Percentiles rank a stretch among this genome's conserved stretches.
phyloP scores from a whole-genome alignment of 1,140 invertebrate species.

The Cecropterus lyciades region DNA sequence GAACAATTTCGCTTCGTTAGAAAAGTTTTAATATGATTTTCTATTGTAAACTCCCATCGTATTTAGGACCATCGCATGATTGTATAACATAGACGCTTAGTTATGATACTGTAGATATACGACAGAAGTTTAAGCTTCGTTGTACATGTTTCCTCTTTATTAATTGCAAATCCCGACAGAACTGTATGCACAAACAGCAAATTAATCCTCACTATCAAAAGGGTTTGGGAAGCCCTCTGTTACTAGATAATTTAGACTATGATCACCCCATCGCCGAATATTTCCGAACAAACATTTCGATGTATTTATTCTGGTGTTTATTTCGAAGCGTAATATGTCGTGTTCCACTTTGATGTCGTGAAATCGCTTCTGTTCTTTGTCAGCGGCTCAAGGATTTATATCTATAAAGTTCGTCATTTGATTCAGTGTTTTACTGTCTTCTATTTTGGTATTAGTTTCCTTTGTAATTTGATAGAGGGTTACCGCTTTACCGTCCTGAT shows the following conservation, averaged over 20 bases:
- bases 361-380: constrained; percentile 82
- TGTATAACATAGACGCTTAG: too few relatives aligned
- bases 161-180: constrained; percentile 69
- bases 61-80: constrained; percentile 7
- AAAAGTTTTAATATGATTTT: constrained; percentile 56
- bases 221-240: constrained; percentile 72
- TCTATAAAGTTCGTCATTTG: constrained; percentile 68
- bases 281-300: constrained; percentile 81
- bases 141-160: constrained; percentile 47
- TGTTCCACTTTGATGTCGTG: constrained; percentile 84
- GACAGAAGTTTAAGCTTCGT: constrained; percentile 13
- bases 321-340: constrained; percentile 83
- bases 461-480: constrained; percentile 67
- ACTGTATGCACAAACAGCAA: constrained; percentile 68
- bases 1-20: constrained; percentile 77
- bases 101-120: too few relatives aligned
- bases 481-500: constrained; percentile 52
- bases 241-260: constrained; percentile 78
- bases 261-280: constrained; percentile 77
- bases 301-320: constrained; percentile 83
- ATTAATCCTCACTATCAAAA: constrained; percentile 78
- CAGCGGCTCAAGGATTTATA: constrained; percentile 75
- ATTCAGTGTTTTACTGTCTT: constrained; percentile 76
- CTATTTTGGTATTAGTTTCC: constrained; percentile 72
- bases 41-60: constrained; percentile 28